Conservation (phyloP, 2,113 vertebrate species). For the Gambusia holbrooki region DNA sequence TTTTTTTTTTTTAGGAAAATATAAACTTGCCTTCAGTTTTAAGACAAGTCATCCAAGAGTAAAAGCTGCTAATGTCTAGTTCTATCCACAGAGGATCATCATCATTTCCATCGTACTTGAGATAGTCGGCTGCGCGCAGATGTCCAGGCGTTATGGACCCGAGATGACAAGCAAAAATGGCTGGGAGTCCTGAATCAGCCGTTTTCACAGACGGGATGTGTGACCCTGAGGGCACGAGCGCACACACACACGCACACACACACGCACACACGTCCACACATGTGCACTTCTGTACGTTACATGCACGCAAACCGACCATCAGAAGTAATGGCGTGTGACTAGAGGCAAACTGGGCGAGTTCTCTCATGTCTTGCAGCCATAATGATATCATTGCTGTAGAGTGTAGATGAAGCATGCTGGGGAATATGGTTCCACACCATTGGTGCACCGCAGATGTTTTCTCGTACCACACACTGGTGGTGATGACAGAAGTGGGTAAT, state of each 20-base stretch:
- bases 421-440: slow-evolving; percentile 58
- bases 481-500: slow-evolving; percentile 47
- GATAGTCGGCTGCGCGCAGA: slow-evolving; percentile 32
- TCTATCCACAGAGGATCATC: slow-evolving; percentile 27
- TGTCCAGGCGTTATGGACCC: slow-evolving; percentile 46
- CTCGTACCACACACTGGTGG: slow-evolving; percentile 17
- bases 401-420: slow-evolving; percentile 49
- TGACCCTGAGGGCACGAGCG: slow-evolving; percentile 46
- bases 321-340: slow-evolving; percentile 70
- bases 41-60: slow-evolving; percentile 40
- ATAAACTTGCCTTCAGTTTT: slow-evolving; percentile 26
- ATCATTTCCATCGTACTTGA: slow-evolving; percentile 29
- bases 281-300: background rate
- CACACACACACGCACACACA: slow-evolving; percentile 20
- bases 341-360: slow-evolving; percentile 42
- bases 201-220: slow-evolving; percentile 48
- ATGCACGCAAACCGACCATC: slow-evolving; percentile 30
- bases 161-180: slow-evolving; percentile 46
- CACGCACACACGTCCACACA: background rate
- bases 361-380: slow-evolving; percentile 57
- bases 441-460: slow-evolving; percentile 39
- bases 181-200: slow-evolving; percentile 56
- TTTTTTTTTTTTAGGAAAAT: background rate
- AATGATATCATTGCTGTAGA: slow-evolving; percentile 55
- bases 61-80: slow-evolving; percentile 48